These are phyloP conservation scores for Melanargia galathea DNA, from an alignment of 2,888 invertebrate genomes.

Conservation along the genomic window DNA sequence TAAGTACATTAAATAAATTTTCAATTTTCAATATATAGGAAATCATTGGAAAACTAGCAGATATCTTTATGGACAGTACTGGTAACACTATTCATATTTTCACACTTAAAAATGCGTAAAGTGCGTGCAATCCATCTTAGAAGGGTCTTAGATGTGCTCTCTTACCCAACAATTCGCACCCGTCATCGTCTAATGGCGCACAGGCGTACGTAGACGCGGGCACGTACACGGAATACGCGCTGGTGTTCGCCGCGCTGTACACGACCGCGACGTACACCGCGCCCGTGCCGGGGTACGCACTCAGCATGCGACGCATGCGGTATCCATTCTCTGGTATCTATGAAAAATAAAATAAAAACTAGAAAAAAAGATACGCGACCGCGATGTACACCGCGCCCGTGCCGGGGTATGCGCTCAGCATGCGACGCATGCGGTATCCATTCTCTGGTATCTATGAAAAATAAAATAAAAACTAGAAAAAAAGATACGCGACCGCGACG, in stretches of 20 bases:
- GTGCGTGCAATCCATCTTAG: too few species aligned
- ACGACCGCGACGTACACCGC: constrained; percentile 83
- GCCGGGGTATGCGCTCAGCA: constrained; percentile 83
- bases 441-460: constrained; percentile 51
- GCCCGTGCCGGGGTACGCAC: constrained; percentile 84
- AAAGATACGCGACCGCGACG: constrained; percentile 75
- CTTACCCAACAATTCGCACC: constrained; percentile 82
- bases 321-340: constrained; percentile 53
- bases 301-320: constrained; percentile 74
- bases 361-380: constrained; percentile 60
- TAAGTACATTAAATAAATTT: too few species aligned
- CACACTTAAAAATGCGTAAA: too few species aligned
- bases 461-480: background rate
- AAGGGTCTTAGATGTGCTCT: too few species aligned
- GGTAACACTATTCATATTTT: too few species aligned
- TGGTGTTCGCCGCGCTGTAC: constrained; percentile 52
- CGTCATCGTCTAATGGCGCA: constrained; percentile 65
- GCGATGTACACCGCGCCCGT: constrained; percentile 83
- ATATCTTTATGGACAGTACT: too few species aligned
- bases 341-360: background rate
- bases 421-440: constrained; percentile 61
- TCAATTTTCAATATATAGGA: too few species aligned
- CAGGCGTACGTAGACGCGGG: constrained; percentile 87
- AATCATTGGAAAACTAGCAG: too few species aligned
- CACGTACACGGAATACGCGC: constrained; percentile 84